phyloP scores from a whole-genome alignment of 1,140 invertebrate species.

The Drosophila ironensis region DNA sequence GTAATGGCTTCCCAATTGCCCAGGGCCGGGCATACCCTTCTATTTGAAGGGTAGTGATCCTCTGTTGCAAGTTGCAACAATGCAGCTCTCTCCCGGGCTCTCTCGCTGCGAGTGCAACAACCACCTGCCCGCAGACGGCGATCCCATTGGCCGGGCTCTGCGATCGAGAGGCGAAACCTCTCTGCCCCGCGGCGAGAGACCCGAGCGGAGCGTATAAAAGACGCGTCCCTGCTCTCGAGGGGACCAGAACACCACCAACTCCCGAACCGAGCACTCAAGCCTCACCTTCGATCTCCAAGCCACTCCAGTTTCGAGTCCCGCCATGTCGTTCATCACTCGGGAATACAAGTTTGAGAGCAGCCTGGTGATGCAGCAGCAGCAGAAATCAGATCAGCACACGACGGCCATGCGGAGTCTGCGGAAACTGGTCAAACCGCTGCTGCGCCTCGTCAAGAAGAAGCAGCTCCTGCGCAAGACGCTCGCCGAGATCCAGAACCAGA shows the following conservation, averaged over 20 bases:
- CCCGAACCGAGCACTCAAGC: constrained; percentile 35
- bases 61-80: not conserved
- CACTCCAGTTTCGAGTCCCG: constrained; percentile 9
- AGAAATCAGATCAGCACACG: constrained; percentile 71
- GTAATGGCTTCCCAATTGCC: not conserved
- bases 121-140: constrained; percentile 61
- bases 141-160: constrained; percentile 45
- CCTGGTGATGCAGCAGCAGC: constrained; percentile 59
- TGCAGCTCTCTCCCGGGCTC: constrained; percentile 13
- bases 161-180: constrained; percentile 7
- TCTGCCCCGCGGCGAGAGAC: not conserved
- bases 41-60: not conserved
- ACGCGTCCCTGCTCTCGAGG: not conserved
- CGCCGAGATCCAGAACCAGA: constrained; percentile 70
- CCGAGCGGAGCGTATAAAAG: constrained; percentile 55
- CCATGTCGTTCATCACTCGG: constrained; percentile 76
- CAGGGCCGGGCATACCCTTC: constrained; percentile 1
- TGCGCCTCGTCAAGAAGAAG: constrained; percentile 83
- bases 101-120: constrained; percentile 34
- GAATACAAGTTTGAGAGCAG: constrained; percentile 80
- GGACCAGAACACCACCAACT: constrained; percentile 53
- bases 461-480: constrained; percentile 81
- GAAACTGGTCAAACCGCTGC: constrained; percentile 82
- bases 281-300: not conserved
- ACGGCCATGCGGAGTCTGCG: constrained; percentile 82